Percentiles rank a stretch among this genome's conserved stretches.
Conservation (phyloP, 1,140 invertebrate genomes). For the Penaeus indicus region DNA sequence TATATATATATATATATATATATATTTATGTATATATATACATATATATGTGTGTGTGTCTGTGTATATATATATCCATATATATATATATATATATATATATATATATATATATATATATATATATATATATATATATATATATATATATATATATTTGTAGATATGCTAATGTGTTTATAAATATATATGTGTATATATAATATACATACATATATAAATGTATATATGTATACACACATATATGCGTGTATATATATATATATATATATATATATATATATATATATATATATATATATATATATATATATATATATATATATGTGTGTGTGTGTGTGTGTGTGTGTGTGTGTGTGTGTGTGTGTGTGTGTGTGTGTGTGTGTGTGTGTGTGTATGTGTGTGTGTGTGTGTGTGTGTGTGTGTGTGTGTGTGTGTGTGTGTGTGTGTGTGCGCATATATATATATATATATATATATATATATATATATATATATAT, state of each 20-base stretch:
- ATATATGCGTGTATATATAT: conserved; percentile 13
- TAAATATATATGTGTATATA: conserved; percentile 15
- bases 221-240: neutral
- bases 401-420: neutral
- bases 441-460: too few relatives aligned
- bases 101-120: neutral
- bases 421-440: too few relatives aligned
- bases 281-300: conserved; percentile 34
- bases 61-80: conserved; percentile 10
- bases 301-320: conserved; percentile 25
- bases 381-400: neutral
- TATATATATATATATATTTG: conserved; percentile 23
- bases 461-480: too few relatives aligned
- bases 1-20: conserved; percentile 39
- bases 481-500: too few relatives aligned
- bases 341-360: neutral
- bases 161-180: too few relatives aligned
- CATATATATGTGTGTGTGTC: conserved; percentile 1
- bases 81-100: conserved; percentile 11
- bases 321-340: neutral
- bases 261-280: conserved; percentile 31
- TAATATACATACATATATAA: neutral
- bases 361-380: neutral
- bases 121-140: conserved; percentile 30
- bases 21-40: neutral